Evolutionary conservation across 2,888 invertebrate species (phyloP).

Genomic region (Aphidius colemani): DNA sequence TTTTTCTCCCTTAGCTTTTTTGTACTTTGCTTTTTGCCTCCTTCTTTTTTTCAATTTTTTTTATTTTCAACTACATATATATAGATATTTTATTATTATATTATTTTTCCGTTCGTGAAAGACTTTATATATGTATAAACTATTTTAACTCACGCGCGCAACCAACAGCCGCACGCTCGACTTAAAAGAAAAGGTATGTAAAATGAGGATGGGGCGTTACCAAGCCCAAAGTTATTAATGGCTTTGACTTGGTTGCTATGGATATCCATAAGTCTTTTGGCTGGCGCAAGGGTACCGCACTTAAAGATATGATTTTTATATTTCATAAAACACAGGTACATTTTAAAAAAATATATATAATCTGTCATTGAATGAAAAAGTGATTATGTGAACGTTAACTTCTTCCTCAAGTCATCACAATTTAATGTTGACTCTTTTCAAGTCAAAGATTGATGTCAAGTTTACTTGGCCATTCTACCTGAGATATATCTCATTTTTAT

Average conservation of each 20-base stretch:
- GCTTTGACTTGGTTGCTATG: constrained; percentile 60
- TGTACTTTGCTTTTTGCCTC: constrained; percentile 4
- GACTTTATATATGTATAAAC: constrained; percentile 10
- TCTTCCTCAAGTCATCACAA: too few species aligned
- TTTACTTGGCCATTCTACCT: too few species aligned
- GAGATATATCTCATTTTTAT: too few species aligned
- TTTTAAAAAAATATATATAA: constrained; percentile 9
- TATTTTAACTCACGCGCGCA: constrained; percentile 30
- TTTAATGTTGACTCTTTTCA: too few species aligned
- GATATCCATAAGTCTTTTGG: constrained; percentile 60
- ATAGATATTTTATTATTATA: constrained; percentile 6
- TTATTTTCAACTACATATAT: constrained; percentile 15
- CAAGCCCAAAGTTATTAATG: constrained; percentile 58
- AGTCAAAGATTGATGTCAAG: too few species aligned
- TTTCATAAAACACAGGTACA: not conserved
- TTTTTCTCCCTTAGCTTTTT: not conserved
- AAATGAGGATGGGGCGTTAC: constrained; percentile 57
- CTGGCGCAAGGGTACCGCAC: constrained; percentile 33
- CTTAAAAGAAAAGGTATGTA: constrained; percentile 58
- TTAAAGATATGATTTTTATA: not conserved
- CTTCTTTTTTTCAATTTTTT: constrained; percentile 25
- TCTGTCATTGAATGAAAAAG: constrained; percentile 5
- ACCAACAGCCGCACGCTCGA: constrained; percentile 48
- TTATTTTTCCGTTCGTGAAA: not conserved
- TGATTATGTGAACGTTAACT: too few species aligned